Evolutionary conservation across 2,888 invertebrate genomes (phyloP), one percentile per base, ranked within the genome.

Genomic region (Pecten maximus): DNA sequence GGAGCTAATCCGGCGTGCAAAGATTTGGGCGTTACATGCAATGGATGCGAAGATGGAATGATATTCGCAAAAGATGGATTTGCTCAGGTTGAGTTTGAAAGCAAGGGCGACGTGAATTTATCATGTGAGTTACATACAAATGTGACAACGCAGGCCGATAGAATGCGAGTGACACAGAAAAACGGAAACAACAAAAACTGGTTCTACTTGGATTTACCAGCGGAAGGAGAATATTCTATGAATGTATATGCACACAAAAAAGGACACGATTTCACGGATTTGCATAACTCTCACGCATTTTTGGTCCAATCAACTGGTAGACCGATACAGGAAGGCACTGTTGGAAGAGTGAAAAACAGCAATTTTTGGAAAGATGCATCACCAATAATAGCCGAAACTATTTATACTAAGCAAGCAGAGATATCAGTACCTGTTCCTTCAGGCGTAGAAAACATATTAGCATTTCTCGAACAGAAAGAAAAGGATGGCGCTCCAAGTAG

Each of bases 141-240:
- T 54, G 93, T 93, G 87, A 89, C 92, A 15, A 91, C 92, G 35
- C 93, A 93, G 0, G 90, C 93, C 19, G 90, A 90, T 2, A 88
- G 91, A 48, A 93, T 94, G 90, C 86, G 91, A 19, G 94, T 94
- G 12, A 89, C 91, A 10, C 91, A 91, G 2, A 90, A 88, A 15
- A 91, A 91, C 35, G 92, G 91, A 3, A 93, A 93, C 3, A 91
- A 91, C 4, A 90, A 92, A 40, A 94, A 94, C 90, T 90, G 91
- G 8, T 95, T 95, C 88, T 93, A 94, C 54, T 88, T 95, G 2
- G 94, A 94, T 89, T 91, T 95, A 35, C 94, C 95, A 0, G 91
- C 91, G 0, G 87, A 91, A 19, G 95, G 95, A 0, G 95, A 95
- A 90, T 96, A 95, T 91, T 94, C 95, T 10, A 89, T 95, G 40